Evolutionary conservation across 2,888 invertebrate species (phyloP).

Genomic region (Eupithecia abbreviata): DNA sequence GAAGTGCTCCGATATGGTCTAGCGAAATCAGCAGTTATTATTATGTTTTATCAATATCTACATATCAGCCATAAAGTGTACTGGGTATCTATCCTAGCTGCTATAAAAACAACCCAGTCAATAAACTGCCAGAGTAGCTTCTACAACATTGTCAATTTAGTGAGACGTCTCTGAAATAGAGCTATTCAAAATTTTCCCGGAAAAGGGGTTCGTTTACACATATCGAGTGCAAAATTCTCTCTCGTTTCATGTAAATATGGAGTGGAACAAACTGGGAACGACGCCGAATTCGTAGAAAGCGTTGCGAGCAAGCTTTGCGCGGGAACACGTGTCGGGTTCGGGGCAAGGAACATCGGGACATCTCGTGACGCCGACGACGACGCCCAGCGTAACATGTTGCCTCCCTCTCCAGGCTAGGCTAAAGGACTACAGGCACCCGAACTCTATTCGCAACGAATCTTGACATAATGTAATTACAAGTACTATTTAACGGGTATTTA

Average conservation of each 20-base stretch:
- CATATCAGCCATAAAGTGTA: too few species aligned
- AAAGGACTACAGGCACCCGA: slow-evolving; percentile 22
- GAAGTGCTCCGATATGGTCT: too few species aligned
- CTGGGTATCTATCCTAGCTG: background rate
- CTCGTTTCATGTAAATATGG: slow-evolving; percentile 74
- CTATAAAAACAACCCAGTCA: background rate
- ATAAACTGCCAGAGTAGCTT: background rate
- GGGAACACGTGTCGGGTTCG: slow-evolving; percentile 70
- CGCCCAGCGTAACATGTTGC: slow-evolving; percentile 72
- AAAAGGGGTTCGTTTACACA: slow-evolving; percentile 57
- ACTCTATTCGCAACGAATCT: background rate
- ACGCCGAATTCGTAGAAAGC: slow-evolving; percentile 67
- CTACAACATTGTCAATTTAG: slow-evolving; percentile 4
- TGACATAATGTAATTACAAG: background rate
- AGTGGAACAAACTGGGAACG: slow-evolving; percentile 72
- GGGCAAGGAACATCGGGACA: slow-evolving; percentile 44
- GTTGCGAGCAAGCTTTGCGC: slow-evolving; percentile 64
- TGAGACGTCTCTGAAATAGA: slow-evolving; percentile 33
- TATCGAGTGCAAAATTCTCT: slow-evolving; percentile 64
- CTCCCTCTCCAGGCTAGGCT: slow-evolving; percentile 51
- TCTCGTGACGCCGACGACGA: slow-evolving; percentile 48
- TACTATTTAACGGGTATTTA: too few species aligned
- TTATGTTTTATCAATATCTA: too few species aligned
- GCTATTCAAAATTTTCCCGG: slow-evolving; percentile 37
- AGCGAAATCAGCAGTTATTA: too few species aligned